phyloP scores from a whole-genome alignment of 2,113 vertebrate genomes.

The Nesogale talazaci region DNA sequence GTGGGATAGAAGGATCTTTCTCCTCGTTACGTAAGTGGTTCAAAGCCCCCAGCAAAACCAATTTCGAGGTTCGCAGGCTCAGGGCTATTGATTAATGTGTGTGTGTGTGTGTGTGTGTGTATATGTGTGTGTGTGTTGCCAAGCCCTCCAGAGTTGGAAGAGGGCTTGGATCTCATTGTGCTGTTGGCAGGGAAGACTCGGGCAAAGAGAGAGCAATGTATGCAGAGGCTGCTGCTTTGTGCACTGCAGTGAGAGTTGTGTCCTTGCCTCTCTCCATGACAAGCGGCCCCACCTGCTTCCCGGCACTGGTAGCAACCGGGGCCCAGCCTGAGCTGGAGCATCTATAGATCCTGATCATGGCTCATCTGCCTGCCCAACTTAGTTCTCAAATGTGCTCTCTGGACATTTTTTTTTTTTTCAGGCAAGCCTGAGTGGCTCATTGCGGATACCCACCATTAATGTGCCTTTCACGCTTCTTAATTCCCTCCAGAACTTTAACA shows the following conservation, averaged over 20 bases:
- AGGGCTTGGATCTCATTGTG: neutral
- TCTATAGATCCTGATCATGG: neutral
- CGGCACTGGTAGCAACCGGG: neutral
- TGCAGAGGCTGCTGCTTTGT: neutral
- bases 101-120: neutral
- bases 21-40: neutral
- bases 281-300: neutral
- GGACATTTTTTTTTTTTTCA: constrained; percentile 11
- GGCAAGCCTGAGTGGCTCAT: constrained; percentile 57
- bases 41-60: neutral
- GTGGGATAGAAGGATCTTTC: neutral
- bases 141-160: neutral
- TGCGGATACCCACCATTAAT: constrained; percentile 65
- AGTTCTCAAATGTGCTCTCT: neutral
- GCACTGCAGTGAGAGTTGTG: neutral
- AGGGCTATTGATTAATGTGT: neutral
- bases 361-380: neutral
- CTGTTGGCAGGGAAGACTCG: neutral
- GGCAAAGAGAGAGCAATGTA: neutral
- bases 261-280: neutral
- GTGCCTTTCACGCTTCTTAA: constrained; percentile 78
- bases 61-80: neutral
- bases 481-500: constrained; percentile 64
- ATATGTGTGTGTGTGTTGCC: neutral
- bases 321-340: neutral